phyloP scores from a whole-genome alignment of 53 echinoderm and acorn worm genomes.

The Pentamera pediparva region DNA sequence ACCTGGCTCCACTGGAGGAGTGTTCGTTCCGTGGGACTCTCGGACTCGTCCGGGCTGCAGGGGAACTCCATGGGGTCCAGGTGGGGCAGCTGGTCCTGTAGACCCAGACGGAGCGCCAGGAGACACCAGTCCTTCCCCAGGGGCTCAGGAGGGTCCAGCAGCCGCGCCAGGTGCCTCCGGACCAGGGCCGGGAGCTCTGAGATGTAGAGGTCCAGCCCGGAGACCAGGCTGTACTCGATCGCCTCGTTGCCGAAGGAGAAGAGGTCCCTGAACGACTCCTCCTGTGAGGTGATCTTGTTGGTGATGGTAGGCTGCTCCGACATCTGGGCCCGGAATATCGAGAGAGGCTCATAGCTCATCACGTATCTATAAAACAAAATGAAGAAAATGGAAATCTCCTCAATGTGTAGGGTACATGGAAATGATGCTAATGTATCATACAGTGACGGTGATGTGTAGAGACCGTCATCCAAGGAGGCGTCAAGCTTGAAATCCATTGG shows the following conservation, averaged over 20 bases:
- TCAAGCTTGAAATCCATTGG: no score
- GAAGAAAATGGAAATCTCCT: no score
- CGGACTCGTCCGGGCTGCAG: slow-evolving; percentile 75
- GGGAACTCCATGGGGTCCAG: slow-evolving; percentile 66
- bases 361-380: no score
- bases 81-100: slow-evolving; percentile 72
- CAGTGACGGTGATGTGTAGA: no score
- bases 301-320: slow-evolving; percentile 45
- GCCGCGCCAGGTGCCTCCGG: slow-evolving; percentile 80
- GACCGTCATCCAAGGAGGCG: no score
- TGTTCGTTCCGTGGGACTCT: slow-evolving; percentile 85
- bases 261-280: slow-evolving; percentile 73
- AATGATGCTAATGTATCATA: no score
- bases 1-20: slow-evolving; percentile 60
- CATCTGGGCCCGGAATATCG: slow-evolving; percentile 65
- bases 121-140: slow-evolving; percentile 99
- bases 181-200: slow-evolving; percentile 75
- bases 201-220: slow-evolving; percentile 71
- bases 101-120: slow-evolving; percentile 74
- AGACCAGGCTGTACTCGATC: slow-evolving; percentile 64
- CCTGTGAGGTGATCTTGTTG: slow-evolving; percentile 66
- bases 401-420: no score
- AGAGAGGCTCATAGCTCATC: slow-evolving; percentile 72
- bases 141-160: slow-evolving; percentile 95
- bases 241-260: slow-evolving; percentile 79